Percentiles rank a stretch among this genome's conserved stretches.
These are phyloP conservation scores for Pseudorhiza aurosa DNA, from an alignment of 30 jellyfish, hydroid and myxozoan genomes.

Conservation along the genomic window DNA sequence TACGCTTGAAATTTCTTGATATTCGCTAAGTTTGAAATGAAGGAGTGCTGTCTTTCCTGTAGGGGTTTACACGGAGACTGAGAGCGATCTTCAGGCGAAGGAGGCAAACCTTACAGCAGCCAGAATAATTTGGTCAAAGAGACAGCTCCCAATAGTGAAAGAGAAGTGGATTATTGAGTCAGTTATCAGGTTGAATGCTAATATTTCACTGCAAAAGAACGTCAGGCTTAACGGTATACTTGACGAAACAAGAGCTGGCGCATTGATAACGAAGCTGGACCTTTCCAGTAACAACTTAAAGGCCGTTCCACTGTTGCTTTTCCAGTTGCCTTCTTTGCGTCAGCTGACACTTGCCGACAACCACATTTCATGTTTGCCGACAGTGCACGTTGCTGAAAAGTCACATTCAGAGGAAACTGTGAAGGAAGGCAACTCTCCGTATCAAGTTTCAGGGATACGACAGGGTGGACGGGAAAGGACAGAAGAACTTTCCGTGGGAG, in stretches of 20 bases:
- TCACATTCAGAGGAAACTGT: background rate
- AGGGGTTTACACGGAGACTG: conserved; percentile 80
- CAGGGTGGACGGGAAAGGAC: background rate
- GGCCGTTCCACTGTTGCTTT: conserved; percentile 66
- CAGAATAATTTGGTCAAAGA: conserved; percentile 67
- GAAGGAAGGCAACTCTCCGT: too few species aligned
- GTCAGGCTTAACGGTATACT: background rate
- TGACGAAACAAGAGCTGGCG: background rate
- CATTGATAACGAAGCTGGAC: conserved; percentile 67
- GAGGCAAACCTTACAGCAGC: conserved; percentile 42
- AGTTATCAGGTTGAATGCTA: conserved; percentile 22
- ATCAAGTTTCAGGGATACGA: too few species aligned
- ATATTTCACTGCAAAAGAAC: background rate
- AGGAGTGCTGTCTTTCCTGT: background rate
- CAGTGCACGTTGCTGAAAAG: background rate
- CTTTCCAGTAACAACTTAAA: conserved; percentile 62
- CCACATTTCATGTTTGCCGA: conserved; percentile 4
- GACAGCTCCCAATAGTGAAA: conserved; percentile 48
- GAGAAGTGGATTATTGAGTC: conserved; percentile 79
- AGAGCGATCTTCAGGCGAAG: conserved; percentile 47
- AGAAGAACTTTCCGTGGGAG: too few species aligned
- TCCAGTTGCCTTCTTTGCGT: conserved; percentile 79
- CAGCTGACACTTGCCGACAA: conserved; percentile 78
- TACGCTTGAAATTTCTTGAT: too few species aligned
- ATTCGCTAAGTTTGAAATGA: too few species aligned